Evolutionary conservation across 2,797 vertebrate species (phyloP), one percentile per base, ranked within the genome.

Genomic region (Ptychobarbus kaznakovi): DNA sequence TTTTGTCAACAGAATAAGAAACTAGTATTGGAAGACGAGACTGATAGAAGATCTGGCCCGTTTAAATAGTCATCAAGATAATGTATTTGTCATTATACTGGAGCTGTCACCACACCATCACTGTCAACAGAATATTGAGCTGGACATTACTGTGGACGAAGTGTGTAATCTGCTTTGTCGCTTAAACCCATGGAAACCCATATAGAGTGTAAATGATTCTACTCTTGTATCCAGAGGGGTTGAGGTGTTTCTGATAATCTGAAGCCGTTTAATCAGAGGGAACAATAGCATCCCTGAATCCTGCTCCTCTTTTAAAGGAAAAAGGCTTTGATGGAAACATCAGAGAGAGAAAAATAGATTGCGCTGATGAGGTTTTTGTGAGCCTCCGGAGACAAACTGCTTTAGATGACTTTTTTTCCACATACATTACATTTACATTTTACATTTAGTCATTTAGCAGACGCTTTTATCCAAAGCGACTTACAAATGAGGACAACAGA

Each of bases 271-370:
- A 77, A 65, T 77, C 79, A 84, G 42, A 61, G 66, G 28, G 51
- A 69, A 82, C 61, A 76, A 76, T 25, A 76, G 28, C n/a, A 32
- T 68, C 61, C 56, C 20, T 61, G 58, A 78, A 79, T 81, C 28
- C 51, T 46, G 25, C 42, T 53, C 63, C 38, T 70, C 53, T 87
- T 46, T 63, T 56, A 40, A 35, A 44, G 42, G 35, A 56, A 76
- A 20, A 38, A 12, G n/a, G 11, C 61, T 65, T 83, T 81, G 78
- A 84, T 58, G 79, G 74, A 81, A 49, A 68, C 61, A 84, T 46
- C 38, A 80, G 69, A 68, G 46, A 61, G 28, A 66, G 63, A 35
- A 35, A 32, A 53, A 63, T 11, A 22, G 38, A 70, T 61, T 25
- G 46, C 22, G 32, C 35, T 86, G 68, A 86, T 81, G 58, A 74